Percentiles rank a stretch among this genome's conserved stretches.
phyloP scores from a whole-genome alignment of 2,797 vertebrate species.

The Antrozous pallidus region DNA sequence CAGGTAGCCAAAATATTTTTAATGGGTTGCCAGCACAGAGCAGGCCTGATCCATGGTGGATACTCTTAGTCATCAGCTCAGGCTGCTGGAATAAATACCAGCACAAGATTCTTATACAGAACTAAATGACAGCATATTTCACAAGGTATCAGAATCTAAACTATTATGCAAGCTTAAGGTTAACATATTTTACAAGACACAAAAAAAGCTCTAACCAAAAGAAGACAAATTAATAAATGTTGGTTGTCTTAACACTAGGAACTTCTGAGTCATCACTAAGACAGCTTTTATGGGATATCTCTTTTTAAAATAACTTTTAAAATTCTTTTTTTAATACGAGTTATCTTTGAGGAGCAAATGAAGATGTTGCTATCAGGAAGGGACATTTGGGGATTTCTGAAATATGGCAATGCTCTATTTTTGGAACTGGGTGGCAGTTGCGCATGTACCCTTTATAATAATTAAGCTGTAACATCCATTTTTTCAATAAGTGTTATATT shows the following conservation, averaged over 20 bases:
- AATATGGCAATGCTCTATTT: not conserved
- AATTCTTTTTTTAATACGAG: no score
- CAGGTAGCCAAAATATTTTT: not conserved
- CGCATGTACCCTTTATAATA: not conserved
- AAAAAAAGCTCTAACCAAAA: not conserved
- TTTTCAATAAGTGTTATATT: not conserved
- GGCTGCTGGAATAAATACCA: no score
- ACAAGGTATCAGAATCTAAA: not conserved
- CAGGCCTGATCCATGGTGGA: no score
- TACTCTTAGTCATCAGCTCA: no score
- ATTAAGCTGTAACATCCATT: not conserved
- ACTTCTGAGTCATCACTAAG: not conserved
- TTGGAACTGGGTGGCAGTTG: not conserved
- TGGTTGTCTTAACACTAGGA: conserved; percentile 8
- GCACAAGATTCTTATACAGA: not conserved
- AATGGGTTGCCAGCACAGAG: no score
- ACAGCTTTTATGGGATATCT: not conserved
- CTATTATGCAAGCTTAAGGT: not conserved
- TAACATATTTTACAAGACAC: not conserved
- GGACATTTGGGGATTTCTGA: not conserved
- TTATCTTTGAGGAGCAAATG: not conserved
- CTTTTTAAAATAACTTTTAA: not conserved
- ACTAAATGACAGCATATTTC: not conserved
- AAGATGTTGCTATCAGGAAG: not conserved
- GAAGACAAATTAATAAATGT: not conserved